Conservation (phyloP, 2,797 vertebrate genomes). For the Amblyraja radiata region DNA sequence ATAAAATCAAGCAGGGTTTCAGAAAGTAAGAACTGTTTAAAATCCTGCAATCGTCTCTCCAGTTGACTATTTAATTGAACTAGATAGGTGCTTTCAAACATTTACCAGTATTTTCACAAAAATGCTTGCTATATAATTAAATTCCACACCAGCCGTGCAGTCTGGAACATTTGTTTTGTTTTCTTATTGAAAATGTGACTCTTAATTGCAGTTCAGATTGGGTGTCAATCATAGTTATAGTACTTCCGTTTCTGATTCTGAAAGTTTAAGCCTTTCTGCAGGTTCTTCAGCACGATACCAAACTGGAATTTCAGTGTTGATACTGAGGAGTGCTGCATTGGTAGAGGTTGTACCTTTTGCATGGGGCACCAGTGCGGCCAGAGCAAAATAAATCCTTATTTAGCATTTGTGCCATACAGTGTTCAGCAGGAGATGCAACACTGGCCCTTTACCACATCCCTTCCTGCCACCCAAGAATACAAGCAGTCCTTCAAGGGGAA, state of each 20-base stretch:
- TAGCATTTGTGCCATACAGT: neutral
- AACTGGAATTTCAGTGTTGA: no score
- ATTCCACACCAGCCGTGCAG: neutral
- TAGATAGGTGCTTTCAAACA: neutral
- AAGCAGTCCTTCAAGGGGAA: no score
- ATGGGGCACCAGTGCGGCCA: neutral
- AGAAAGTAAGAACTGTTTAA: neutral
- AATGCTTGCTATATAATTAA: neutral
- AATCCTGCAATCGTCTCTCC: neutral
- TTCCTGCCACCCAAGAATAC: no score
- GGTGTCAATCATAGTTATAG: neutral
- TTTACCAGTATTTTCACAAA: slow-evolving; percentile 12
- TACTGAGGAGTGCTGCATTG: neutral
- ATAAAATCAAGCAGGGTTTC: neutral
- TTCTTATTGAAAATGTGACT: neutral
- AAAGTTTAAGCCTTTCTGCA: neutral
- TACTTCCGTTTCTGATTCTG: neutral
- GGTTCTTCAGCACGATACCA: neutral
- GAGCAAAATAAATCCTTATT: neutral
- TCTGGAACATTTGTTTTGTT: neutral
- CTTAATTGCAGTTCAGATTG: neutral
- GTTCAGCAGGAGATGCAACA: no score
- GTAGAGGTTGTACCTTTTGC: neutral
- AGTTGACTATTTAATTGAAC: neutral
- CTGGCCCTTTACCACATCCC: no score